phyloP scores from a whole-genome alignment of 2,113 vertebrate species.

The Podiceps cristatus region DNA sequence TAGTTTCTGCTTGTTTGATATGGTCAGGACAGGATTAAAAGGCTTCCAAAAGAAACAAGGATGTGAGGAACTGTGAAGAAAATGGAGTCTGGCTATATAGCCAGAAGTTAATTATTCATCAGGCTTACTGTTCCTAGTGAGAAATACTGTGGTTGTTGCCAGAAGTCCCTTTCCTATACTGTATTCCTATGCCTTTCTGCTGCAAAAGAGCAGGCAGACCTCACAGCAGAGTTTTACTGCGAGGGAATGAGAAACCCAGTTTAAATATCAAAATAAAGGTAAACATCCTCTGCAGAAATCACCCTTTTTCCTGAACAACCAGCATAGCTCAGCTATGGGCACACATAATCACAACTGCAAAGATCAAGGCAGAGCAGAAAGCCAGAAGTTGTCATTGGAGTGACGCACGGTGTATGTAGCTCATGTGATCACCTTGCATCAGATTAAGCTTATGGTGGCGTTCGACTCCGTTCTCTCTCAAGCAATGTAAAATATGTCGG shows the following conservation, averaged over 20 bases:
- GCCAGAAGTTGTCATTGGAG: not conserved
- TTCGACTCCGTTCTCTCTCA: not conserved
- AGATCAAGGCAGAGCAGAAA: not conserved
- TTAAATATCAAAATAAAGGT: not conserved
- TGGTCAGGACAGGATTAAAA: not conserved
- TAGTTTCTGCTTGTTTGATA: not conserved
- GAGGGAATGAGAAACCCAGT: not conserved
- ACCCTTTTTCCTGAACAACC: not conserved
- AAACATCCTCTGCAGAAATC: not conserved
- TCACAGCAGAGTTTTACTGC: not conserved
- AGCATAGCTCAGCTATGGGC: not conserved
- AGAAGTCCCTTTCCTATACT: not conserved
- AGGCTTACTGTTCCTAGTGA: not conserved
- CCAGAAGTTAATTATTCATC: slow-evolving; percentile 46
- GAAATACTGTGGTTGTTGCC: not conserved
- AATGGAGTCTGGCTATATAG: not conserved
- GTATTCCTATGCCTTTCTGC: not conserved
- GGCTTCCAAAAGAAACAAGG: not conserved
- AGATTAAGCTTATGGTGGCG: not conserved
- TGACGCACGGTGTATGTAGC: accelerated
- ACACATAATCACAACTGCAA: not conserved
- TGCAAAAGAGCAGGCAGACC: not conserved
- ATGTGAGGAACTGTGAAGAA: not conserved
- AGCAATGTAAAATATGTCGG: not conserved
- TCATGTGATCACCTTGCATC: not conserved